Evolutionary conservation across 2,888 invertebrate species (phyloP), one percentile per base, ranked within the genome.

Genomic region (Tricholauxania praeusta): DNA sequence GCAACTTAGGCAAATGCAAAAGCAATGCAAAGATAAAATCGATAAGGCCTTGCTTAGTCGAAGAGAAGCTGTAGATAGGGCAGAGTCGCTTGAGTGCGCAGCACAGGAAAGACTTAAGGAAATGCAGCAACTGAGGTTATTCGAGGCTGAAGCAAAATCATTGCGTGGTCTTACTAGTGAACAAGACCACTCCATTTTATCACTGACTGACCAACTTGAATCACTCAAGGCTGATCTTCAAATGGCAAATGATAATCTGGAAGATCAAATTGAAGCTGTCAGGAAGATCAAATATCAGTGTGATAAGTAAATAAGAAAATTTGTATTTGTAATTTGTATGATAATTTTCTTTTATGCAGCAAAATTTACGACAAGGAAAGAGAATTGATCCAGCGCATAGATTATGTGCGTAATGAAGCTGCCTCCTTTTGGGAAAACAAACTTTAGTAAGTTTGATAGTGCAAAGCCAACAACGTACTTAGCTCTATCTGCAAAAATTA

Each of bases 1-100:
- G 94, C 94, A 94, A 88, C 89, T 94, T 84, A 86, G 94, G 53
- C 93, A 94, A 84, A 90, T 94, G 80, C 93, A 94, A 87, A 91
- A 91, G 79, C 88, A 89, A 12, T 93, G 93, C 72, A 90, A 94
- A 78, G 89, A 89, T 77, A 89, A 90, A 79, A 77, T 91, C 32
- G 89, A 90, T 75, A 92, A 92, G 48, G 90, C 91, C 64, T 91
- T 91, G 78, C 89, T 88, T 77, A 88, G 88, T 63, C 90, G 91
- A 60, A 89, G 88, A 72, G 89, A 90, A 87, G 90, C 90, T 49
- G 64, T 88, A 12, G 85, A 88, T 75, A 87, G 88, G 75, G 82
- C 83, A 12, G 80, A 82, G 55, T 81, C 83, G 51, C 57, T 80
- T 12, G 80, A 81, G 17, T 72, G 74, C 15, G 77, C 77, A 51